phyloP scores from a whole-genome alignment of 2,113 vertebrate species.

The Sinosuthora webbiana region DNA sequence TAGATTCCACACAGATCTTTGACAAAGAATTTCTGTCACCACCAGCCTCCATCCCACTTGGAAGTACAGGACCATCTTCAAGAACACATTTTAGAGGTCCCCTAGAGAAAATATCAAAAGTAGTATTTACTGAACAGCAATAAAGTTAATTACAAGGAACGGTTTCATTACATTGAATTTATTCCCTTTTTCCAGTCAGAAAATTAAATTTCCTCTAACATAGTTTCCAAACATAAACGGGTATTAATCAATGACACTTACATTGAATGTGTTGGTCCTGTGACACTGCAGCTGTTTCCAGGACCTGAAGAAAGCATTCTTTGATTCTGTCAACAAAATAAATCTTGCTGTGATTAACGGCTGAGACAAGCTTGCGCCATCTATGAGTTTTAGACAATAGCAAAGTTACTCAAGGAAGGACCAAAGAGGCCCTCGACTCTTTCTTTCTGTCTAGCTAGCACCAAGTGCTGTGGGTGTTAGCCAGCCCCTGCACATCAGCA shows the following conservation, averaged over 20 bases:
- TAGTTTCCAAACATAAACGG: background rate
- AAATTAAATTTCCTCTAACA: background rate
- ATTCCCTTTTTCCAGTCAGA: background rate
- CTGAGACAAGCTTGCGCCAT: background rate
- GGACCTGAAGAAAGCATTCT: background rate
- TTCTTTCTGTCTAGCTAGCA: background rate
- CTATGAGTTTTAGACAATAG: background rate
- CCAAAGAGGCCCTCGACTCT: background rate
- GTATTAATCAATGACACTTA: constrained; percentile 51
- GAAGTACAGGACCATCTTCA: background rate
- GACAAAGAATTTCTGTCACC: background rate
- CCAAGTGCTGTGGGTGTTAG: background rate
- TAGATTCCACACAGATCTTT: background rate
- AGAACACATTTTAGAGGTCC: background rate
- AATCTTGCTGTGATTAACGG: background rate
- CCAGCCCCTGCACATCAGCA: background rate
- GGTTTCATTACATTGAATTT: background rate
- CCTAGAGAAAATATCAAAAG: constrained; percentile 32
- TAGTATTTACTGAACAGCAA: background rate
- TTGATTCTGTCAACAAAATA: constrained; percentile 56
- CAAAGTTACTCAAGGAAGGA: background rate
- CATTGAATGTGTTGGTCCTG: background rate
- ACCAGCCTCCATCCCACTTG: background rate
- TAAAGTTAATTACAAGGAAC: background rate
- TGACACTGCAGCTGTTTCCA: background rate